phyloP scores from a whole-genome alignment of 37 sponge, comb jelly and placozoan genomes.

The Spongilla lacustris region DNA sequence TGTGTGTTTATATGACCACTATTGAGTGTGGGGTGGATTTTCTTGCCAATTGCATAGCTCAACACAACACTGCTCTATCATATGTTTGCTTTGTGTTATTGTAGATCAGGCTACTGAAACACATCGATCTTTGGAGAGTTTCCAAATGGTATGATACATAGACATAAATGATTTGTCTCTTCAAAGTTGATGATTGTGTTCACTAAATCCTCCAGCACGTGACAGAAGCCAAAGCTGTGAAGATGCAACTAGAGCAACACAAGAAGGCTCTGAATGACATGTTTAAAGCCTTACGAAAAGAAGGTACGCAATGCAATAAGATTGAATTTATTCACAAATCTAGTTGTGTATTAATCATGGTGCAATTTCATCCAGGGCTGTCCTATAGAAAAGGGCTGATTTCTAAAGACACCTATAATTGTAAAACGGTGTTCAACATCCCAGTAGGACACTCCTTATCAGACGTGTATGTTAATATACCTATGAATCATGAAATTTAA shows the following conservation, averaged over 20 bases:
- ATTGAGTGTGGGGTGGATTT: no score
- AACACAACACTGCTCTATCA: no score
- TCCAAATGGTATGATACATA: not conserved
- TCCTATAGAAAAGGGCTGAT: not conserved
- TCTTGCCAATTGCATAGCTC: no score
- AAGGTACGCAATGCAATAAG: not conserved
- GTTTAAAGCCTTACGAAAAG: not conserved
- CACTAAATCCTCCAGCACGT: no score
- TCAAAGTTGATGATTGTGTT: no score
- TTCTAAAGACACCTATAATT: not conserved
- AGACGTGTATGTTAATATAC: not conserved
- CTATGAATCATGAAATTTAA: not conserved
- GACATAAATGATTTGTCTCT: not conserved
- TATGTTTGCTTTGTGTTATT: not conserved
- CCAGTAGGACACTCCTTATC: not conserved
- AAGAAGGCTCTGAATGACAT: not conserved
- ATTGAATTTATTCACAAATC: not conserved
- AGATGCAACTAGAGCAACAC: not conserved
- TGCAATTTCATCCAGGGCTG: not conserved
- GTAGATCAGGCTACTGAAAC: not conserved
- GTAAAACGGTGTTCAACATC: not conserved
- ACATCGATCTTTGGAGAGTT: not conserved
- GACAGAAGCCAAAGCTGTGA: conserved; percentile 1
- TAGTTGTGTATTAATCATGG: not conserved
- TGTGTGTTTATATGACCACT: no score